Evolutionary conservation across 2,113 vertebrate species (phyloP), one percentile per base, ranked within the genome.

Genomic region (Fulica atra): DNA sequence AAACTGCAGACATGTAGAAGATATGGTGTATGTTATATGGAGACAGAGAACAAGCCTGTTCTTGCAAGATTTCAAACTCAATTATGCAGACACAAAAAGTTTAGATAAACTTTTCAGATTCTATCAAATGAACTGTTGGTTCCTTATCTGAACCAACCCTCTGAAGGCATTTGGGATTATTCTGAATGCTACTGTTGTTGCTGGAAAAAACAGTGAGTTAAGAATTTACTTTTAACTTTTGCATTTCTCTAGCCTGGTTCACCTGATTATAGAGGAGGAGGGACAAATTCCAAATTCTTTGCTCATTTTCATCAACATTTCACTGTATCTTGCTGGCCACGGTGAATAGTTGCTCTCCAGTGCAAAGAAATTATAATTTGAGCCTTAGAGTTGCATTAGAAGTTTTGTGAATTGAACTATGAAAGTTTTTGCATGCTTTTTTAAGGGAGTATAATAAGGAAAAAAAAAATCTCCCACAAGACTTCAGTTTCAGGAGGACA

Each of bases 61-160:
- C 89, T 90, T 94, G 81, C 64, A 90, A 91, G 86, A 93, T 96
- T 96, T 94, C 81, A 86, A 94, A 87, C 70, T 92, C 77, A 80
- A 80, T 95, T 96, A 96, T 92, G 71, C 63, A 94, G 82, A 82
- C 51, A 66, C 26, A 69, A 82, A 66, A 94, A 71, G 80, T 90
- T 93, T 91, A 61, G 53, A 68, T 83, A 95, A 96, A 92, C 71
- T 76, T 96, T 84, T 66, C 72, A 86, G 91, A 92, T 91, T 90
- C 42, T 77, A 84, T 87, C 81, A 88, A 88, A 78, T 95, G 61
- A 95, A 97, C 87, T 95, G 97, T 93, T 53, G 50, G 46, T 83
- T 88, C 61, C 92, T 96, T 96, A 96, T 97, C 81, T 88, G 71
- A 92, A 90, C 86, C 64, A 18, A 94, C 85, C 71, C 88, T 88